Percentiles rank a stretch among this genome's conserved stretches.
Conservation (phyloP, 2,888 invertebrate genomes). For the Catocala nupta region DNA sequence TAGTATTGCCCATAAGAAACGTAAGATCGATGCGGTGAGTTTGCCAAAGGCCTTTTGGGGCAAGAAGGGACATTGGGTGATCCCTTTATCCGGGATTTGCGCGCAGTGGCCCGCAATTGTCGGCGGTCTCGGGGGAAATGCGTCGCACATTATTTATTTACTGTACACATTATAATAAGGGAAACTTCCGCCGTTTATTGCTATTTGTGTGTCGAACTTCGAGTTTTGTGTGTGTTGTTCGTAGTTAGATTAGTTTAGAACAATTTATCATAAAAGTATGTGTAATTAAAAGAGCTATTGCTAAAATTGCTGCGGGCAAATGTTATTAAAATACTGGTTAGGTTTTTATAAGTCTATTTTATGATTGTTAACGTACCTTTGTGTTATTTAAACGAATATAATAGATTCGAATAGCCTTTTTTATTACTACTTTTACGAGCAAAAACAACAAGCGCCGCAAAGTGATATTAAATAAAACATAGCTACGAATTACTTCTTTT, state of each 20-base stretch:
- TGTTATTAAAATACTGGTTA: no score
- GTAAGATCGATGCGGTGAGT: conserved; percentile 12
- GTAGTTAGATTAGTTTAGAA: not conserved
- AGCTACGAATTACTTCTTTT: conserved; percentile 1
- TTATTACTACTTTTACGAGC: conserved; percentile 1
- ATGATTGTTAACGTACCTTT: no score
- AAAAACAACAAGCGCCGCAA: not conserved
- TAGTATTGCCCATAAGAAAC: not conserved
- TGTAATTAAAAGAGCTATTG: no score
- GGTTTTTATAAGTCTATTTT: no score
- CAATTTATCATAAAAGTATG: no score
- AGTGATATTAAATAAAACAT: not conserved
- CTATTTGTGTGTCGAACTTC: conserved; percentile 22
- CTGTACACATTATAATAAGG: conserved; percentile 40
- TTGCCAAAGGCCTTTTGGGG: conserved; percentile 7
- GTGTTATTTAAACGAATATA: not conserved
- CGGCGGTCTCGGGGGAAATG: conserved; percentile 37
- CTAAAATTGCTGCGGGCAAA: no score
- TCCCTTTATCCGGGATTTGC: conserved; percentile 40
- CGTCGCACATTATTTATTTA: conserved; percentile 39
- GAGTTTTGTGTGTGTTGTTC: conserved; percentile 7
- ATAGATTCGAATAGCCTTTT: not conserved
- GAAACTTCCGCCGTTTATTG: conserved; percentile 29
- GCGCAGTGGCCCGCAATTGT: conserved; percentile 31
- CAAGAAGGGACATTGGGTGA: conserved; percentile 35